These are phyloP conservation scores for Phylloscopus whistleri DNA, from an alignment of 2,113 vertebrate genomes.

Conservation along the genomic window DNA sequence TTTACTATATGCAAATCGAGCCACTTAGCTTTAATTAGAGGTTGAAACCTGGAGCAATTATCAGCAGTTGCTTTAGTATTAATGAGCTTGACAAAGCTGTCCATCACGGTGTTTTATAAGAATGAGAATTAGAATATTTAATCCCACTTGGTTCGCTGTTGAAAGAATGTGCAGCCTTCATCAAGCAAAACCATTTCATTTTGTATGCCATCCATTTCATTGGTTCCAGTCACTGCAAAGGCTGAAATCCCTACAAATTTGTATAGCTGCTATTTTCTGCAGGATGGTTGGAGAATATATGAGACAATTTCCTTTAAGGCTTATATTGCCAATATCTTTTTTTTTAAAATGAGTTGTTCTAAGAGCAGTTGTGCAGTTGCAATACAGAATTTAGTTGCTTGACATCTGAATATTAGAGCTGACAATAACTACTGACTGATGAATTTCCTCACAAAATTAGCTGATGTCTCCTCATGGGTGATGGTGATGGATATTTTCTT, in stretches of 20 bases:
- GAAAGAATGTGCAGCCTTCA: background rate
- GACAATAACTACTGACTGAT: background rate
- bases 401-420: background rate
- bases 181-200: conserved; percentile 9
- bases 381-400: background rate
- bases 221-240: background rate
- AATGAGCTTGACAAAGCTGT: conserved; percentile 65
- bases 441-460: background rate
- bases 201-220: background rate
- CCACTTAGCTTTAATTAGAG: conserved; percentile 78
- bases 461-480: background rate
- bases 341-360: background rate
- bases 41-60: conserved; percentile 75
- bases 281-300: background rate
- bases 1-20: conserved; percentile 78
- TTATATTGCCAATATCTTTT: background rate
- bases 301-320: background rate
- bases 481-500: background rate
- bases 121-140: conserved; percentile 56
- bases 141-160: conserved; percentile 27
- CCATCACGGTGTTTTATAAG: conserved; percentile 61
- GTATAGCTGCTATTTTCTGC: background rate
- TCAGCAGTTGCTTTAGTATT: conserved; percentile 71
- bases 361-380: background rate
- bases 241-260: background rate